Evolutionary conservation across 2,797 vertebrate species (phyloP), one percentile per base, ranked within the genome.

Genomic region (Hapalemur alaotrensis): DNA sequence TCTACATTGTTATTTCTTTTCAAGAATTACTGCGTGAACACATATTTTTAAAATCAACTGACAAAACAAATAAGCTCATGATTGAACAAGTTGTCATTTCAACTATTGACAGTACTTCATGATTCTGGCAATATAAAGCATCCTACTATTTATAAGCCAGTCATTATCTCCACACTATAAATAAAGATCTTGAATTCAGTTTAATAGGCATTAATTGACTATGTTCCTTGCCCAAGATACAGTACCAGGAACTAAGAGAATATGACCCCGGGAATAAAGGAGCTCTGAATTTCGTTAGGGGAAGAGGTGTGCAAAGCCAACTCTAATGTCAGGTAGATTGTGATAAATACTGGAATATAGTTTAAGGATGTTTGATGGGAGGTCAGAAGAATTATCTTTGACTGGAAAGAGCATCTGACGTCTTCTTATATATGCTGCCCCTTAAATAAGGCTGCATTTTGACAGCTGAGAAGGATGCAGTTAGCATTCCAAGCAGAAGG

Each of bases 161-260:
- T 94, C 48, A 93, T 93, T 93, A 95, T 93, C 43, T 84, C 11
- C 20, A 43, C 4, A 20, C 69, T 84, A 63, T 94, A 96, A 94
- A 96, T 72, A 87, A 89, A 75, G 59, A 94, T 57, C 57, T 2
- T 94, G 50, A 87, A 87, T 76, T 87, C 17, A 78, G 67, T 78
- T 75, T 61, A 86, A 86, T 93, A 82, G 83, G 15, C 15, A 84
- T 59, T 93, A 88, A 75, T 50, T 93, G 63, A 59, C n/a, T 70
- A 23, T 80, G 32, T 78, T 83, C 25, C 41, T 88, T 78, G n/a
- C 32, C 65, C 35, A 78, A 80, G 30, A 80, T 52, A 22, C 22
- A 95, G 43, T 59, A 94, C 18, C 6, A 82, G 22, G 12, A 41
- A 70, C 41, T 43, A 38, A 96, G 22, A 15, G 18, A 94, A 52